Evolutionary conservation across 1,140 invertebrate genomes (phyloP).

Genomic region (Camponotus vicinus): DNA sequence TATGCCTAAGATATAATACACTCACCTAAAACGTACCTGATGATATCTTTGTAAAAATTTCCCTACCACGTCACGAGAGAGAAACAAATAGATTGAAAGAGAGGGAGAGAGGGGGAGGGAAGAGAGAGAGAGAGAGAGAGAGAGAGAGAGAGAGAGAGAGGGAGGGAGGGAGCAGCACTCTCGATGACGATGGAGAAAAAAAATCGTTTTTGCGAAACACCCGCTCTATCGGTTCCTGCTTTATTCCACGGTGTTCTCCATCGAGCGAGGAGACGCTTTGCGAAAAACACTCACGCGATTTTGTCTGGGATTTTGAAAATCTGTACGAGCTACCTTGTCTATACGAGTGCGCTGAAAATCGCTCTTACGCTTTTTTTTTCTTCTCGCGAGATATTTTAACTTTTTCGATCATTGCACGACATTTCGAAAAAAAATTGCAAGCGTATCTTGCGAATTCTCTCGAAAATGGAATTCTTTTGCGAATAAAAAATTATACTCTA

Average conservation of each 20-base stretch:
- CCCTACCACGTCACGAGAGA: conserved; percentile 57
- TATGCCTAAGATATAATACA: conserved; percentile 81
- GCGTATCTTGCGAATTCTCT: background rate
- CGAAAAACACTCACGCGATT: conserved; percentile 38
- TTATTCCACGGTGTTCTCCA: conserved; percentile 21
- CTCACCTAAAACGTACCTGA: conserved; percentile 80
- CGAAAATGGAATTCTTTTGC: background rate
- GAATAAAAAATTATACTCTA: no score
- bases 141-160: conserved; percentile 8
- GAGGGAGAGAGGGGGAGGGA: background rate
- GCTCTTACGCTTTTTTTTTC: background rate
- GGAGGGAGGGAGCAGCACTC: background rate
- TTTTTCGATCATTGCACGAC: conserved; percentile 15
- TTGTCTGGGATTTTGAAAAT: conserved; percentile 14
- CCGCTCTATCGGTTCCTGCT: background rate
- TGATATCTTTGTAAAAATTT: conserved; percentile 80
- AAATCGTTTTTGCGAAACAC: conserved; percentile 7
- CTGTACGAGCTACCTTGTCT: background rate
- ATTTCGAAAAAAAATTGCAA: background rate
- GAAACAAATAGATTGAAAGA: conserved; percentile 6
- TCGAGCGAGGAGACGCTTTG: conserved; percentile 52
- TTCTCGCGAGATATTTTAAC: background rate
- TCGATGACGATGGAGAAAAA: conserved; percentile 42
- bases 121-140: conserved; percentile 20
- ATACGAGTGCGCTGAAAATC: background rate